A percentile compares a stretch with the other conserved stretches of the same genome.
phyloP scores from a whole-genome alignment of 2,888 invertebrate genomes.

The Dasypogon diadema region DNA sequence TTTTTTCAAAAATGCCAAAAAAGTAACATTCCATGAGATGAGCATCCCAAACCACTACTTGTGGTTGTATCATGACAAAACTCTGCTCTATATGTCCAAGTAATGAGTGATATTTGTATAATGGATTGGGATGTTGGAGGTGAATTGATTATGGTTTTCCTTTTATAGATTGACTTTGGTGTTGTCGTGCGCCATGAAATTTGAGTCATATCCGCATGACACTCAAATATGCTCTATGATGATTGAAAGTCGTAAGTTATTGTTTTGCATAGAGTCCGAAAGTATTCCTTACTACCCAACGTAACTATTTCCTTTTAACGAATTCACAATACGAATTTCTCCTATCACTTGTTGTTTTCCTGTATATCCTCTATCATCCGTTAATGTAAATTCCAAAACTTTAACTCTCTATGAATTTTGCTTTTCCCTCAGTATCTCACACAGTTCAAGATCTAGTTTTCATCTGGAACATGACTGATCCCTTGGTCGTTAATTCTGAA shows the following conservation, averaged over 20 bases:
- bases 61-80: constrained; percentile 93
- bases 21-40: constrained; percentile 95
- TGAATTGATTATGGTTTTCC: no score
- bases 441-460: constrained; percentile 95
- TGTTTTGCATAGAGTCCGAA: no score
- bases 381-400: no score
- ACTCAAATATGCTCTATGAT: constrained; percentile 94
- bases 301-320: no score
- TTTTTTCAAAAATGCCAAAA: constrained; percentile 94
- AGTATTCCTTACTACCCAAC: no score
- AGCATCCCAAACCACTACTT: constrained; percentile 94
- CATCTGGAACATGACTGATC: constrained; percentile 92
- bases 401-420: no score
- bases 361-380: not conserved
- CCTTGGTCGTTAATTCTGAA: constrained; percentile 88
- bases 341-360: not conserved
- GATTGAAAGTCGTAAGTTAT: constrained; percentile 93
- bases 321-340: no score
- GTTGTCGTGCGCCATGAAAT: constrained; percentile 90
- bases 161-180: constrained; percentile 86
- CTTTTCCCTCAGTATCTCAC: constrained; percentile 82
- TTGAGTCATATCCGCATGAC: constrained; percentile 92
- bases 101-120: no score
- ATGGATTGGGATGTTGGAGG: no score
- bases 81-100: constrained; percentile 93